These are phyloP conservation scores for Zoanthus solanderi DNA, from an alignment of 92 coral and sea anemone species.

Conservation along the genomic window DNA sequence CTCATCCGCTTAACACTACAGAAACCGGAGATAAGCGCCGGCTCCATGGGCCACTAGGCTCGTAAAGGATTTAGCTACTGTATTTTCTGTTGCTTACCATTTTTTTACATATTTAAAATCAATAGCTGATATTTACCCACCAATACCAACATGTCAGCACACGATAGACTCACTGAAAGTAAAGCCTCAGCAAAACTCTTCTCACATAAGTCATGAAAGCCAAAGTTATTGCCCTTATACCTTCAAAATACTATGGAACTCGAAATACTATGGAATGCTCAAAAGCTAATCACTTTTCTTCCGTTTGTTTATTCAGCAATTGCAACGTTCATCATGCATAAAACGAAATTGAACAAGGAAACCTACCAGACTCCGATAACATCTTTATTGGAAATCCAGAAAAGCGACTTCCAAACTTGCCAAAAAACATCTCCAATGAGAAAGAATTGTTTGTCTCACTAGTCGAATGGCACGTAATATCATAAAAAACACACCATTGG, in stretches of 20 bases:
- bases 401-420: neutral
- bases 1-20: too few relatives aligned
- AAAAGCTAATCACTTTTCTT: neutral
- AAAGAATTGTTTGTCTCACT: neutral
- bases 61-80: too few relatives aligned
- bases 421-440: neutral
- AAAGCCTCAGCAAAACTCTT: neutral
- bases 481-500: neutral
- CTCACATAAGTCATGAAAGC: neutral
- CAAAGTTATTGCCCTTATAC: neutral
- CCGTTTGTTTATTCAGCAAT: neutral
- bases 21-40: too few relatives aligned
- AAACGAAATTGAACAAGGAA: neutral
- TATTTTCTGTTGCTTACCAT: too few relatives aligned
- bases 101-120: too few relatives aligned
- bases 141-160: neutral
- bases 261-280: neutral
- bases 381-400: neutral
- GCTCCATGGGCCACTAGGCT: too few relatives aligned
- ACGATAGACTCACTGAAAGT: neutral
- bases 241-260: too few relatives aligned
- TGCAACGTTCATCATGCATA: neutral
- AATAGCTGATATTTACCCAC: too few relatives aligned
- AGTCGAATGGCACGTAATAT: neutral
- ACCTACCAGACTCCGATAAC: neutral